Evolutionary conservation across 2,113 vertebrate species (phyloP), one percentile per base, ranked within the genome.

Genomic region (Boulengerochromis microlepis): DNA sequence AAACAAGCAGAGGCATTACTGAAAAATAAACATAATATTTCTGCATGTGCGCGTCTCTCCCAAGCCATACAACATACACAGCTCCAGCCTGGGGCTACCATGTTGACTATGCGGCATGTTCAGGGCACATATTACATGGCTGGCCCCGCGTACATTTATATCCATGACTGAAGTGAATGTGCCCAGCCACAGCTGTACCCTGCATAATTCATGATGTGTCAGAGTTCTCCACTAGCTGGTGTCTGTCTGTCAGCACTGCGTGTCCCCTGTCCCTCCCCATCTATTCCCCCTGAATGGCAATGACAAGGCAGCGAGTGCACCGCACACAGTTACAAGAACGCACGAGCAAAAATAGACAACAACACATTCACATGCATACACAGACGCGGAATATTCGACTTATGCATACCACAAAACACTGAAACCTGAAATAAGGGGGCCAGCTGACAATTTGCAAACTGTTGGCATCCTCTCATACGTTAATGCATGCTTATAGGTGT

Each of bases 181-280:
- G 92, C 71, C 81, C 88, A 47, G 83, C 82, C 15, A 83, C 92
- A 86, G 93, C 93, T 87, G 88, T 56, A 84, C 80, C 40, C 87
- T 95, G 92, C 92, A 96, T 95, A 92, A 95, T 96, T 95, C 94
- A 95, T 93, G 84, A 90, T 7, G 86, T 92, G 93, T 94, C 95
- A 93, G 89, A 93, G 86, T 91, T 89, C 87, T 93, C 87, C 84
- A 53, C 89, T 91, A 10, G 87, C 93, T 85, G 85, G 86, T 91
- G 91, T 91, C 87, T 90, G 92, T 93, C 93, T 94, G 94, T 94
- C 94, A 94, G 91, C 88, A 82, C 87, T 53, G 52, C 7, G 10
- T 86, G 90, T 94, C 93, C 92, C 92, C 83, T 88, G 90, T 89
- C 92, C 90, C 91, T 89, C 66, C 85, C 86, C 80, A 87, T 87